These are phyloP conservation scores for Gymnobelideus leadbeateri DNA, from an alignment of 2,113 vertebrate species.

Conservation along the genomic window DNA sequence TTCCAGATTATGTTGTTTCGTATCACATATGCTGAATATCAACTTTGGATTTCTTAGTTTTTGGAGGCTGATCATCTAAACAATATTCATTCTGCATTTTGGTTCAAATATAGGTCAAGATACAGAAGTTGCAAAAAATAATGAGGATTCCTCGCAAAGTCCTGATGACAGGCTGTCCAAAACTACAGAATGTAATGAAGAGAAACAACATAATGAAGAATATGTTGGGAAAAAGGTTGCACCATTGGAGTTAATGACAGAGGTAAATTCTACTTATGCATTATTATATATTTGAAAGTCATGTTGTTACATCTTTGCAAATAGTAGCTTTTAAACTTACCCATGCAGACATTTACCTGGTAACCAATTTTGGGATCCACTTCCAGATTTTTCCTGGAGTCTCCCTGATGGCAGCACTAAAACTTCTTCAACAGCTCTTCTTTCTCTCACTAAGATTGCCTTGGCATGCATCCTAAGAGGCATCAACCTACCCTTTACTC, in stretches of 20 bases:
- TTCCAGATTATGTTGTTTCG: background rate
- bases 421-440: background rate
- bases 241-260: constrained; percentile 84
- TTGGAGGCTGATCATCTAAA: constrained; percentile 26
- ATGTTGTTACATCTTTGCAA: background rate
- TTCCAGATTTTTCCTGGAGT: background rate
- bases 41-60: constrained; percentile 17
- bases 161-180: constrained; percentile 60
- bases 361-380: background rate
- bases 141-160: constrained; percentile 53
- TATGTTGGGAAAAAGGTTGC: constrained; percentile 74
- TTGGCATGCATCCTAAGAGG: background rate
- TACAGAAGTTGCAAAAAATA: constrained; percentile 57
- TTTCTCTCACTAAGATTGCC: background rate
- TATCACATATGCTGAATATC: constrained; percentile 11
- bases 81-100: constrained; percentile 56
- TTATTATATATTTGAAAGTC: constrained; percentile 14
- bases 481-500: background rate
- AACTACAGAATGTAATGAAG: constrained; percentile 61
- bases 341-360: background rate
- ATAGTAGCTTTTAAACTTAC: background rate
- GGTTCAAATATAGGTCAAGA: constrained; percentile 68
- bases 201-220: constrained; percentile 64
- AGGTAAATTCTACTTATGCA: constrained; percentile 80
- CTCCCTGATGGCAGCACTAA: background rate